Conservation (phyloP, 2,113 vertebrate species). For the Centrocercus urophasianus region DNA sequence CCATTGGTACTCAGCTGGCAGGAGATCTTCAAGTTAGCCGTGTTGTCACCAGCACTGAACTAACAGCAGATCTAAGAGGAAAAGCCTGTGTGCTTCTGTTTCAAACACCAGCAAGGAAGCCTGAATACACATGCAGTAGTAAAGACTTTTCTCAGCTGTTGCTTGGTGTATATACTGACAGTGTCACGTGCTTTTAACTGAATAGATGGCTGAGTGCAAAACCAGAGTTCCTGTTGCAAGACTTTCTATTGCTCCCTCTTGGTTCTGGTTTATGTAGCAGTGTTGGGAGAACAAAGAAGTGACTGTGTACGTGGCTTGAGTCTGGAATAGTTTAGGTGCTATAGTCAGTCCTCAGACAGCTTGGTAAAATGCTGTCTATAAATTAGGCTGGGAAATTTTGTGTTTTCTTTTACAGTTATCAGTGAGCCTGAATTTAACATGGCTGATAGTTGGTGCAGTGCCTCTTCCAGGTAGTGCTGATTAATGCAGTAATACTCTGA, state of each 20-base stretch:
- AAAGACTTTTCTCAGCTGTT: not conserved
- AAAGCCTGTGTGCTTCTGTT: not conserved
- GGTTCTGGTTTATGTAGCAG: not conserved
- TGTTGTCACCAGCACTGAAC: not conserved
- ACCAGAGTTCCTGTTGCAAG: not conserved
- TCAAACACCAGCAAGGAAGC: not conserved
- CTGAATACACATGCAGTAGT: not conserved
- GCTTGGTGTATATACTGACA: not conserved
- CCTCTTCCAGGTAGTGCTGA: not conserved
- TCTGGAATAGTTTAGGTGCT: slow-evolving; percentile 42
- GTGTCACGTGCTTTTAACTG: not conserved
- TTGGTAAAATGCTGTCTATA: not conserved
- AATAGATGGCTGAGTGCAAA: not conserved
- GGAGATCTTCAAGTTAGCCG: not conserved
- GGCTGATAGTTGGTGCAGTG: not conserved
- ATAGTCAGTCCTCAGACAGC: not conserved
- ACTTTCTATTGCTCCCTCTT: not conserved
- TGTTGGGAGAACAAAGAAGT: slow-evolving; percentile 14
- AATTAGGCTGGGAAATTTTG: not conserved
- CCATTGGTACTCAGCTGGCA: not conserved
- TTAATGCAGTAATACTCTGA: slow-evolving; percentile 6
- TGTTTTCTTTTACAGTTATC: accelerated
- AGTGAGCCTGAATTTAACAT: not conserved
- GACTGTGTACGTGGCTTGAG: not conserved
- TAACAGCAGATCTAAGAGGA: not conserved